Evolutionary conservation across 2,888 invertebrate genomes (phyloP).

Genomic region (Lasioglossum pauxillum): DNA sequence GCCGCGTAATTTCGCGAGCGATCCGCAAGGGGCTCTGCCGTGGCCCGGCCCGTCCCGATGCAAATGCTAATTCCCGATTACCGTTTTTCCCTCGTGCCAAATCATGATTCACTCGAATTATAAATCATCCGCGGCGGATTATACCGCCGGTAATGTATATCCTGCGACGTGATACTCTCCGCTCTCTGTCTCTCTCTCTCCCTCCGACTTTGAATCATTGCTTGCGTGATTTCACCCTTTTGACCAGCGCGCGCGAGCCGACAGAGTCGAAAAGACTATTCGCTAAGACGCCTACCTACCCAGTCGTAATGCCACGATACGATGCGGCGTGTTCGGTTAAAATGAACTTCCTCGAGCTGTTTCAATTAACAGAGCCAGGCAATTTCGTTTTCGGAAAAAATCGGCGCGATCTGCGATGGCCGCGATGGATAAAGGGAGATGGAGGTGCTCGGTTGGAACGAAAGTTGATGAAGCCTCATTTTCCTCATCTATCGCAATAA

Average conservation of each 20-base stretch:
- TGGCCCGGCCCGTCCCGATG: conserved; percentile 14
- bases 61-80: conserved; percentile 62
- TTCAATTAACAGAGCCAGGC: background rate
- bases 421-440: background rate
- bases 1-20: conserved; percentile 43
- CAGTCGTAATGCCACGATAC: conserved; percentile 10
- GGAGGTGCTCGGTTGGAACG: background rate
- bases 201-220: conserved; percentile 47
- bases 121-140: conserved; percentile 62
- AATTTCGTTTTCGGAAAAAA: background rate
- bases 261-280: conserved; percentile 30
- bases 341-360: background rate
- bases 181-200: background rate
- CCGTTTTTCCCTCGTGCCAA: conserved; percentile 53
- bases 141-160: conserved; percentile 42
- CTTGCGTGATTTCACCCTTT: conserved; percentile 47
- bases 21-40: conserved; percentile 45
- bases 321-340: background rate
- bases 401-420: background rate
- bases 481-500: too few relatives aligned
- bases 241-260: background rate
- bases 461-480: too few relatives aligned
- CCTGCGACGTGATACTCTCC: conserved; percentile 40
- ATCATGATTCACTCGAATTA: conserved; percentile 60
- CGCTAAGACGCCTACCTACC: background rate